Percentiles rank a stretch among this genome's conserved stretches.
Evolutionary conservation across 30 jellyfish, hydroid and myxozoan species (phyloP).

Genomic region (Aurelia aurita complex sp. Pacific): DNA sequence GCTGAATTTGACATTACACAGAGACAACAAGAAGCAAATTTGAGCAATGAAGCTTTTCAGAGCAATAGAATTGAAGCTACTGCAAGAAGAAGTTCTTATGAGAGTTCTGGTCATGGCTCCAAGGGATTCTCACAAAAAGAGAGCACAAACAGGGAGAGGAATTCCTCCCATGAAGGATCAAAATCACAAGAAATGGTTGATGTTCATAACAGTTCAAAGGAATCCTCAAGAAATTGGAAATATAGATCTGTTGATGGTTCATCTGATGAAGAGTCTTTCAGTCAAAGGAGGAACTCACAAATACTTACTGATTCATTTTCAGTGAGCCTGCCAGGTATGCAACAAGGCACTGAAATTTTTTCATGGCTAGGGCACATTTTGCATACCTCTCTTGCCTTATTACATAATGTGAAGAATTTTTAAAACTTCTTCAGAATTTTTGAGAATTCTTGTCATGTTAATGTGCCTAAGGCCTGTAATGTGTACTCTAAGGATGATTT

Average conservation of each 20-base stretch:
- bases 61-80: too few relatives aligned
- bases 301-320: constrained; percentile 28
- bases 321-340: constrained; percentile 17
- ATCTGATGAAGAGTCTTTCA: constrained; percentile 22
- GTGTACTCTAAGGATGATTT: too few relatives aligned
- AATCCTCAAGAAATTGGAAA: constrained; percentile 35
- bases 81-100: too few relatives aligned
- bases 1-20: too few relatives aligned
- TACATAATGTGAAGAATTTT: too few relatives aligned
- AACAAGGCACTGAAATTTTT: background rate
- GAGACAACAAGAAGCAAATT: too few relatives aligned
- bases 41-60: too few relatives aligned
- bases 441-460: too few relatives aligned
- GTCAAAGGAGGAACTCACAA: background rate
- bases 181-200: constrained; percentile 6
- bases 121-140: background rate
- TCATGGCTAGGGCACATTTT: too few relatives aligned
- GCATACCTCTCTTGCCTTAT: too few relatives aligned
- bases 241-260: constrained; percentile 30
- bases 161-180: background rate
- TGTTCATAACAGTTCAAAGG: background rate
- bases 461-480: too few relatives aligned
- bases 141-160: background rate
- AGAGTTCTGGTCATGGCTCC: background rate
- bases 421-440: too few relatives aligned